Evolutionary conservation across 2,797 vertebrate species (phyloP).

Genomic region (Neosilurus mollespiculum): DNA sequence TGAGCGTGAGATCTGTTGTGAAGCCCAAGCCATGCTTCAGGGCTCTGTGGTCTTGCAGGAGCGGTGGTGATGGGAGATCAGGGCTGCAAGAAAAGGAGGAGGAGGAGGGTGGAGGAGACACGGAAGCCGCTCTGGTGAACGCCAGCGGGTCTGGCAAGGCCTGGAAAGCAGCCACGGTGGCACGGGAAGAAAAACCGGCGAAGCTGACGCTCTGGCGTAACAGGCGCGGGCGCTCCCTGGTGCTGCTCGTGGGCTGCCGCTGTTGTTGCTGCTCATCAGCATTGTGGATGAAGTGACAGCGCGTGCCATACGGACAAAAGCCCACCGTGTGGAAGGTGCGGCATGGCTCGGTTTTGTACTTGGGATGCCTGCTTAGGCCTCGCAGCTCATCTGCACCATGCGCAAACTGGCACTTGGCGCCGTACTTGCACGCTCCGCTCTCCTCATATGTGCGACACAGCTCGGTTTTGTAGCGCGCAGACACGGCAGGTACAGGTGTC

Average conservation of each 20-base stretch:
- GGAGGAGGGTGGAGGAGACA: slow-evolving; percentile 69
- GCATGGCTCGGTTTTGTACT: slow-evolving; percentile 82
- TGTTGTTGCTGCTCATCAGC: slow-evolving; percentile 66
- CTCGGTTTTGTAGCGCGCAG: slow-evolving; percentile 81
- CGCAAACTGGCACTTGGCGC: slow-evolving; percentile 81
- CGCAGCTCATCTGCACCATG: slow-evolving; percentile 76
- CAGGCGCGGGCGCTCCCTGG: slow-evolving; percentile 63
- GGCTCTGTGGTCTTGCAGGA: slow-evolving; percentile 60
- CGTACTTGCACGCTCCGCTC: slow-evolving; percentile 79
- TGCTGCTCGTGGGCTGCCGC: slow-evolving; percentile 33
- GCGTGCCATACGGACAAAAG: slow-evolving; percentile 81
- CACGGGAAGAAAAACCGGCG: slow-evolving; percentile 73
- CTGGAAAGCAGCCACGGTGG: slow-evolving; percentile 61
- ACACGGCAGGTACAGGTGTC: slow-evolving; percentile 54
- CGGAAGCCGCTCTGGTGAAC: slow-evolving; percentile 67
- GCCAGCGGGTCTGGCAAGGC: slow-evolving; percentile 61
- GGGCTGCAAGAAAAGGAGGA: slow-evolving; percentile 61
- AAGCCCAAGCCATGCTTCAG: slow-evolving; percentile 66
- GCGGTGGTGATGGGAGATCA: slow-evolving; percentile 66
- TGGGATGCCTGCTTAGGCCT: slow-evolving; percentile 77
- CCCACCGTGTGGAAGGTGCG: slow-evolving; percentile 82
- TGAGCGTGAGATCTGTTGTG: slow-evolving; percentile 49
- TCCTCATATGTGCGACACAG: slow-evolving; percentile 80
- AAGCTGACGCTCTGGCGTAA: slow-evolving; percentile 79
- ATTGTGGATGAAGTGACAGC: slow-evolving; percentile 84